Conservation (phyloP, 30 jellyfish, hydroid and myxozoan species). For the Clytia hemisphaerica region DNA sequence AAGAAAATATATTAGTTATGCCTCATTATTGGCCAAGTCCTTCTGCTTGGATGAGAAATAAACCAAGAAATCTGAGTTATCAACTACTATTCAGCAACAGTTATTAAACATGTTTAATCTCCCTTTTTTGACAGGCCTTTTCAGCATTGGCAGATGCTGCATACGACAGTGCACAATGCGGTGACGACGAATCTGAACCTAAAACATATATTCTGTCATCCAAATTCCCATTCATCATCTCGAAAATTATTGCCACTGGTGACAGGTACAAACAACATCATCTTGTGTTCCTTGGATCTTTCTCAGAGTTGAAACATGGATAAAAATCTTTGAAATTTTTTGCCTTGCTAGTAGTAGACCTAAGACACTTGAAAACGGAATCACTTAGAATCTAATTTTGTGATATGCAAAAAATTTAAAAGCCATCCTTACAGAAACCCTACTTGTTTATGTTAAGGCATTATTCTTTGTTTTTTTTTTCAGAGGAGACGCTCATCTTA, state of each 20-base stretch:
- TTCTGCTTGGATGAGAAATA: too few species aligned
- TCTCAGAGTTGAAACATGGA: too few species aligned
- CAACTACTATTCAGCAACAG: too few species aligned
- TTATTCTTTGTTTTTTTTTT: not conserved
- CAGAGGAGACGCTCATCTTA: slow-evolving; percentile 77
- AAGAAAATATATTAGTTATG: too few species aligned
- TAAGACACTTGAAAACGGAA: too few species aligned
- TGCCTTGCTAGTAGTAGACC: too few species aligned
- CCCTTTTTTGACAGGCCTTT: slow-evolving; percentile 54
- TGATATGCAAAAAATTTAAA: not conserved
- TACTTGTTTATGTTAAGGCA: not conserved
- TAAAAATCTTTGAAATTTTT: too few species aligned
- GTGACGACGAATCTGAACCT: slow-evolving; percentile 79
- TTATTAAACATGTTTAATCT: too few species aligned
- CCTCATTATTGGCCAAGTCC: too few species aligned
- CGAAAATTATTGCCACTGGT: slow-evolving; percentile 67
- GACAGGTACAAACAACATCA: slow-evolving; percentile 58
- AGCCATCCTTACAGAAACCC: not conserved
- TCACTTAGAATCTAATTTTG: not conserved
- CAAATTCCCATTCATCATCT: slow-evolving; percentile 57
- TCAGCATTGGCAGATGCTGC: slow-evolving; percentile 98
- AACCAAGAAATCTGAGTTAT: too few species aligned
- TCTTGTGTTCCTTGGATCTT: too few species aligned
- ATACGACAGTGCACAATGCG: slow-evolving; percentile 51
- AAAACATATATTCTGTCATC: slow-evolving; percentile 57